These are phyloP conservation scores for Poecilia picta DNA, from an alignment of 2,797 vertebrate species.

Conservation along the genomic window DNA sequence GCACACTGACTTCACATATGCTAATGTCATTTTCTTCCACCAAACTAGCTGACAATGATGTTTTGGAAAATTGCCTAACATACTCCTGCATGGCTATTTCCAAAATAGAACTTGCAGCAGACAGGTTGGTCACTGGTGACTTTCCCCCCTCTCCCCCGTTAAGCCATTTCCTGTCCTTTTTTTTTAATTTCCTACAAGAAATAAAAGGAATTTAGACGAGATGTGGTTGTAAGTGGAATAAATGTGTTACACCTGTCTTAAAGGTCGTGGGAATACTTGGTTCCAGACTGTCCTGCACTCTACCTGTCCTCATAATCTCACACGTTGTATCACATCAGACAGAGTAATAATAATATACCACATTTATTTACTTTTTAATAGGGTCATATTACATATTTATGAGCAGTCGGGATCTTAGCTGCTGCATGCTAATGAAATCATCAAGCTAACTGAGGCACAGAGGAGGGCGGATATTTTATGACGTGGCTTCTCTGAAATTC, in stretches of 20 bases:
- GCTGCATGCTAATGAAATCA: not conserved
- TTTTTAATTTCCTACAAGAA: not conserved
- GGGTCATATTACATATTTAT: not conserved
- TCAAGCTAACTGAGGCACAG: not conserved
- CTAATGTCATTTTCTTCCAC: conserved; percentile 37
- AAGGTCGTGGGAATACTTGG: not conserved
- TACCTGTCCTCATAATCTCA: not conserved
- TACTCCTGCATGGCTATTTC: not conserved
- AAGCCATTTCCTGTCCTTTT: conserved; percentile 33
- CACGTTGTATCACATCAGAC: not conserved
- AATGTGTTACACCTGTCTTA: not conserved
- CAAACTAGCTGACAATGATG: conserved; percentile 7
- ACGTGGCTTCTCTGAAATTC: not conserved
- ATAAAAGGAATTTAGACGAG: not conserved
- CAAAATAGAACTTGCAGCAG: not conserved
- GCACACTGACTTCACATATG: conserved; percentile 38
- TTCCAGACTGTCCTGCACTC: not conserved
- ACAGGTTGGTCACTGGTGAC: conserved; percentile 46
- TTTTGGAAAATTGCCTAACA: not conserved
- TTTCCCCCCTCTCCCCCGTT: not conserved
- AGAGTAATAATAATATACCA: not conserved
- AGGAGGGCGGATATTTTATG: not conserved
- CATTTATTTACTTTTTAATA: not conserved
- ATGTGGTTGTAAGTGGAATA: not conserved
- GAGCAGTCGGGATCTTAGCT: not conserved